A percentile compares a stretch with the other conserved stretches of the same genome.
These are phyloP conservation scores for Cheilosia grossa DNA, from an alignment of 2,888 invertebrate genomes.

Conservation along the genomic window DNA sequence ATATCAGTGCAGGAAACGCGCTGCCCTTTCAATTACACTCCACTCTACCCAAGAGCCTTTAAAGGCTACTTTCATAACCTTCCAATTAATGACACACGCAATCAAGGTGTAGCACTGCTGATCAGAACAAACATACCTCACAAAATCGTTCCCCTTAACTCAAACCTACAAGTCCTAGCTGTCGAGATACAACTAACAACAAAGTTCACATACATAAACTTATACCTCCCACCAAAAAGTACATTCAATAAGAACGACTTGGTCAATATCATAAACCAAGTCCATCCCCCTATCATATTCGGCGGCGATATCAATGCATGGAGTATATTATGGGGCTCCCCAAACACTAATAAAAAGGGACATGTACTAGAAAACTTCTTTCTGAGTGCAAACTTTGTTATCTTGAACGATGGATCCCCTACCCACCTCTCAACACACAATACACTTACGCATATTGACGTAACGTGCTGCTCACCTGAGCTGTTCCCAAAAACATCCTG, in stretches of 20 bases:
- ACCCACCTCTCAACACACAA: constrained; percentile 14
- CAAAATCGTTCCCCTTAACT: neutral
- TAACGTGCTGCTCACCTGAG: constrained; percentile 12
- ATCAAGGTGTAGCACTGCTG: too few relatives aligned
- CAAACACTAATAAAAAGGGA: constrained; percentile 9
- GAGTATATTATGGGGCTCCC: constrained; percentile 29
- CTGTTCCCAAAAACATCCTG: too few relatives aligned
- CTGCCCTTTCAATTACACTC: too few relatives aligned
- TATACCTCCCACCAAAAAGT: neutral
- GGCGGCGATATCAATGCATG: constrained; percentile 20
- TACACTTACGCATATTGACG: constrained; percentile 18
- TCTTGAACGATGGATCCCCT: constrained; percentile 18
- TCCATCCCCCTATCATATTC: neutral
- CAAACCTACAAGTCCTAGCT: neutral
- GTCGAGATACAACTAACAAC: neutral
- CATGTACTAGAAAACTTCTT: constrained; percentile 27
- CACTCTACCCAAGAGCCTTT: too few relatives aligned
- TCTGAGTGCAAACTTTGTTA: neutral
- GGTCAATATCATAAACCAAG: neutral
- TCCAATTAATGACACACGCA: too few relatives aligned
- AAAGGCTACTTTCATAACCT: too few relatives aligned
- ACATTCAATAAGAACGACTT: neutral
- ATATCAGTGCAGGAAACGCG: too few relatives aligned
- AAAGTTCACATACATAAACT: neutral
- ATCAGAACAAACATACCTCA: too few relatives aligned